Evolutionary conservation across 2,888 invertebrate genomes (phyloP), one percentile per base, ranked within the genome.

Genomic region (Perizoma flavofasciatum): DNA sequence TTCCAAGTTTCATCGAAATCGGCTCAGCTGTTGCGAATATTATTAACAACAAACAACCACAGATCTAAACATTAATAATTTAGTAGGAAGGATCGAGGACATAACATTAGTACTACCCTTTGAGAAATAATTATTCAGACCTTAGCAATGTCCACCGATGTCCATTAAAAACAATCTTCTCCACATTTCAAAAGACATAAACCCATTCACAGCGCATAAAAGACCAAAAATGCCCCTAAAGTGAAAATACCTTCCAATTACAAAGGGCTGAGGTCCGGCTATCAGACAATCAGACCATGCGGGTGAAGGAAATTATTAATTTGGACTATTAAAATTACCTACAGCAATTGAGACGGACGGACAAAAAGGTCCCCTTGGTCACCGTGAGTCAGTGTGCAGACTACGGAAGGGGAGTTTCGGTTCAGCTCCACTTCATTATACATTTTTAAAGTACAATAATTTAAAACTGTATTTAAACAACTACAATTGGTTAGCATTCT

Each of bases 221-320:
- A 59, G 59, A 53, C 63, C 59, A 75, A 77, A 80, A 80, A 75
- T 71, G 77, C 72, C 61, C 63, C 74, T 70, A 71, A 74, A 78
- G 76, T 74, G 77, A 78, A 78, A 81, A 77, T 82, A 80, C 78
- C 75, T 77, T 76, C 73, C 79, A 84, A 83, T 81, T 74, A 83
- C 83, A 84, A 83, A 82, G 80, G 79, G 70, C 78, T 72, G 66
- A 71, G 78, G 79, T 67, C 67, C 67, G 63, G 65, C 64, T 55
- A 67, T 66, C 65, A 66, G 56, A 56, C 70, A 74, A 67, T 67
- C 69, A 66, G 67, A 63, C 65, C 75, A 84, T 84, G 83, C 85
- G 83, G 85, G 84, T 72, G 61, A 61, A 67, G 85, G 85, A 86
- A 83, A 82, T 83, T 86, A 84, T 84, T 87, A 86, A 85, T 86